Evolutionary conservation across 2,888 invertebrate species (phyloP).

Genomic region (Xestia c-nigrum): DNA sequence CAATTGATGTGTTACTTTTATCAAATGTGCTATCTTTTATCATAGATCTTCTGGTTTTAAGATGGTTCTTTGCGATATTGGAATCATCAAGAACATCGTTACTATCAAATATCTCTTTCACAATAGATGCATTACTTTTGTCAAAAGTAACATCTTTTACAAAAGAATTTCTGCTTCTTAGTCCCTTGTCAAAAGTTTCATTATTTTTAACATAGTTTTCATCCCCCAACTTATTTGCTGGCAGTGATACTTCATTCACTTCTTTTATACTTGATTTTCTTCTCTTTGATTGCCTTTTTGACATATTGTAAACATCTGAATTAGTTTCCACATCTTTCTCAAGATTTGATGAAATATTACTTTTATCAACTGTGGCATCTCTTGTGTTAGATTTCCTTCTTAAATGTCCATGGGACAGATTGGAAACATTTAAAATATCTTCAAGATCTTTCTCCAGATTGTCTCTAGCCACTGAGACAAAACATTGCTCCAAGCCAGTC

Average conservation of each 20-base stretch:
- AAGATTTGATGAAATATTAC: slow-evolving; percentile 11
- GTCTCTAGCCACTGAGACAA: slow-evolving; percentile 40
- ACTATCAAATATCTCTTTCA: slow-evolving; percentile 9
- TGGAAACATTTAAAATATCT: slow-evolving; percentile 22
- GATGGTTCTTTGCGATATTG: background rate
- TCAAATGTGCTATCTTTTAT: slow-evolving; percentile 19
- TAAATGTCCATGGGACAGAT: slow-evolving; percentile 19
- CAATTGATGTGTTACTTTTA: slow-evolving; percentile 13
- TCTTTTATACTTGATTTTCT: slow-evolving; percentile 49
- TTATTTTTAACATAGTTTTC: background rate
- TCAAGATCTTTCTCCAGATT: slow-evolving; percentile 36
- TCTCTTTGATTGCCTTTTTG: slow-evolving; percentile 21
- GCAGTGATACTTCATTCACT: background rate
- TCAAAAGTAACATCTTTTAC: slow-evolving; percentile 42
- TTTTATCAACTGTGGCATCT: slow-evolving; percentile 32
- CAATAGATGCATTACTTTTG: slow-evolving; percentile 28
- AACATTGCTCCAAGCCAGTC: slow-evolving; percentile 24
- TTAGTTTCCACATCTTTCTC: slow-evolving; percentile 14
- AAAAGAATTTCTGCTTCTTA: slow-evolving; percentile 12
- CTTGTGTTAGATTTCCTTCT: slow-evolving; percentile 29
- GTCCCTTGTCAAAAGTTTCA: slow-evolving; percentile 19
- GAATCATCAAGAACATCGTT: slow-evolving; percentile 2
- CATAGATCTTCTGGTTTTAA: slow-evolving; percentile 7
- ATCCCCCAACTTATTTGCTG: background rate
- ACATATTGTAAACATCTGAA: slow-evolving; percentile 19